Evolutionary conservation across 2,113 vertebrate species (phyloP).

Genomic region (Edolisoma coerulescens): DNA sequence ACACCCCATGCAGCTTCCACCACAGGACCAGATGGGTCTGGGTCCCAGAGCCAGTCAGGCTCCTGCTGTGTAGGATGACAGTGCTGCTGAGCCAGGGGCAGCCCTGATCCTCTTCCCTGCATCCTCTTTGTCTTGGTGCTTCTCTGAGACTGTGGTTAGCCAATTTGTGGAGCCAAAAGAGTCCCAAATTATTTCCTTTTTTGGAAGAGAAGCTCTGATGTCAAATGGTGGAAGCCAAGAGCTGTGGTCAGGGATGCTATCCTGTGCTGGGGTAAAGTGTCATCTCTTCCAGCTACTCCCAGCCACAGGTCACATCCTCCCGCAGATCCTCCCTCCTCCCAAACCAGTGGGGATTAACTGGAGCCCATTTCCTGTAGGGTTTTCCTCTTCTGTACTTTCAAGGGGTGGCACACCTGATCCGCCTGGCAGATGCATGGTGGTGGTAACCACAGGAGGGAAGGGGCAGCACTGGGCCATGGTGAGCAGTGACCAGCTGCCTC

Average conservation of each 20-base stretch:
- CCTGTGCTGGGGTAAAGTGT: not conserved
- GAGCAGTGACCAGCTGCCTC: not conserved
- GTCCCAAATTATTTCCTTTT: not conserved
- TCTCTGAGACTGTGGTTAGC: not conserved
- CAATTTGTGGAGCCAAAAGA: not conserved
- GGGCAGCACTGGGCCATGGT: rapidly evolving
- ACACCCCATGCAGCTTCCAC: not conserved
- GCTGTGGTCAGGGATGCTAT: slow-evolving; percentile 5
- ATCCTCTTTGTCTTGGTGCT: not conserved
- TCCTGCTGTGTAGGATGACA: not conserved
- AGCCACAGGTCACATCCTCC: slow-evolving; percentile 24
- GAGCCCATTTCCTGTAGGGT: not conserved
- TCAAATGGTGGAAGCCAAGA: not conserved
- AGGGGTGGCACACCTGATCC: not conserved
- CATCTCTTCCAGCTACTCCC: not conserved
- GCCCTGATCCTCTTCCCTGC: not conserved
- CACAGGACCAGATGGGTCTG: not conserved
- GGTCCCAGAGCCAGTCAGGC: not conserved
- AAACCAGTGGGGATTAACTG: not conserved
- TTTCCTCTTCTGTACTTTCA: not conserved
- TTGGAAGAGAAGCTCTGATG: slow-evolving; percentile 23
- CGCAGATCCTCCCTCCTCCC: not conserved
- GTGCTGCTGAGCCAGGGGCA: not conserved
- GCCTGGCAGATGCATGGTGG: not conserved
- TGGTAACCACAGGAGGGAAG: not conserved